Percentiles rank a stretch among this genome's conserved stretches.
These are phyloP conservation scores for Atrina japonica DNA, from an alignment of 2,888 invertebrate genomes.

Conservation along the genomic window DNA sequence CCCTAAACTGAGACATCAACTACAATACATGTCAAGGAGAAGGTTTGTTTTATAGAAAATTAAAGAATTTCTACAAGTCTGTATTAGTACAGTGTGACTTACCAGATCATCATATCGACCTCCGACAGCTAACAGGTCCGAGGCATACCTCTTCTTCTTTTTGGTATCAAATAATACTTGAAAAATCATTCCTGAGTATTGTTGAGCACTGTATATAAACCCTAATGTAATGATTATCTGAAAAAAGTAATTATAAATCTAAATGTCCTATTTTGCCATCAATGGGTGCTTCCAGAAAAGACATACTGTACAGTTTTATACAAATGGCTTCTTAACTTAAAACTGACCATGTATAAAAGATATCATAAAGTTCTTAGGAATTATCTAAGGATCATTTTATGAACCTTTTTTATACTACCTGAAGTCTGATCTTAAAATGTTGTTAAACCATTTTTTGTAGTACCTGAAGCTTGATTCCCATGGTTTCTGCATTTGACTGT, in stretches of 20 bases:
- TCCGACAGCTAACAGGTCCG: conserved; percentile 91
- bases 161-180: conserved; percentile 86
- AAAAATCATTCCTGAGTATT: conserved; percentile 87
- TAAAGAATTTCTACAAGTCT: too few relatives aligned
- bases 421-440: too few relatives aligned
- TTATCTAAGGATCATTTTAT: too few relatives aligned
- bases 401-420: not conserved
- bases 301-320: too few relatives aligned
- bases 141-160: conserved; percentile 81
- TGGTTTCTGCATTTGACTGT: conserved; percentile 86
- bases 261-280: too few relatives aligned
- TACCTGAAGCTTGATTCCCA: conserved; percentile 83
- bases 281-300: not conserved
- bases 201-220: conserved; percentile 84
- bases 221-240: conserved; percentile 84
- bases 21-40: too few relatives aligned
- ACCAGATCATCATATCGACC: conserved; percentile 94
- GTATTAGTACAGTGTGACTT: conserved; percentile 7
- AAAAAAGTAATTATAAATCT: not conserved
- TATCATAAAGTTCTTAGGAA: too few relatives aligned
- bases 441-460: too few relatives aligned
- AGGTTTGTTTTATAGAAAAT: too few relatives aligned
- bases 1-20: too few relatives aligned
- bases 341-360: not conserved
- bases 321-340: too few relatives aligned